These are phyloP conservation scores for Aphrophora alni DNA, from an alignment of 2,888 invertebrate species.

Conservation along the genomic window DNA sequence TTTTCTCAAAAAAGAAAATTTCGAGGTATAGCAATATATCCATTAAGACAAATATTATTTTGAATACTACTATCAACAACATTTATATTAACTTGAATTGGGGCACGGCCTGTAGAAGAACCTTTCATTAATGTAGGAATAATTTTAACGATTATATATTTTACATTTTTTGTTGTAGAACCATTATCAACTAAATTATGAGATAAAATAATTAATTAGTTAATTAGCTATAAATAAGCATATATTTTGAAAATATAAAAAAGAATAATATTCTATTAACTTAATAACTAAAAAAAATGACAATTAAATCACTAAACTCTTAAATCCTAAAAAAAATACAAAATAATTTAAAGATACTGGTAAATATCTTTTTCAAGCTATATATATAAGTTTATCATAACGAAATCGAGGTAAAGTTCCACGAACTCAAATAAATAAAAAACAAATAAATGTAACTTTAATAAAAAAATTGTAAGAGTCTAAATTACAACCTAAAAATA, in stretches of 20 bases:
- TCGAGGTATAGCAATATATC: conserved; percentile 67
- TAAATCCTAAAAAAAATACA: neutral
- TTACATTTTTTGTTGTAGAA: conserved; percentile 62
- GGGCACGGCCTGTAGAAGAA: conserved; percentile 70
- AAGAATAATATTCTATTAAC: neutral
- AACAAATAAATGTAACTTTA: neutral
- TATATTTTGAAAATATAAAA: no score
- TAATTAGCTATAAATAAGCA: neutral
- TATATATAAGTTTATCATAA: neutral
- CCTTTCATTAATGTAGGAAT: conserved; percentile 69
- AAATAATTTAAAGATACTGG: neutral
- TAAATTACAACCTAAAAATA: no score
- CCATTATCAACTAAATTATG: neutral
- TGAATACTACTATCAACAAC: conserved; percentile 66
- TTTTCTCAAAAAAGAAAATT: conserved; percentile 64
- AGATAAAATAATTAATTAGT: neutral
- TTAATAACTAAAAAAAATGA: neutral
- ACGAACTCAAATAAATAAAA: neutral
- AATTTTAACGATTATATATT: conserved; percentile 66
- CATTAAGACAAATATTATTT: conserved; percentile 56
- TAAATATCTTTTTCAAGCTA: neutral
- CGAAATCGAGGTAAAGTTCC: neutral
- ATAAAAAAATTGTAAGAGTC: neutral
- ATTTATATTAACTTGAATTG: conserved; percentile 72
- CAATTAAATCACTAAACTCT: neutral